Evolutionary conservation across 2,888 invertebrate species (phyloP), one percentile per base, ranked within the genome.

Genomic region (Cerastis rubricosa): DNA sequence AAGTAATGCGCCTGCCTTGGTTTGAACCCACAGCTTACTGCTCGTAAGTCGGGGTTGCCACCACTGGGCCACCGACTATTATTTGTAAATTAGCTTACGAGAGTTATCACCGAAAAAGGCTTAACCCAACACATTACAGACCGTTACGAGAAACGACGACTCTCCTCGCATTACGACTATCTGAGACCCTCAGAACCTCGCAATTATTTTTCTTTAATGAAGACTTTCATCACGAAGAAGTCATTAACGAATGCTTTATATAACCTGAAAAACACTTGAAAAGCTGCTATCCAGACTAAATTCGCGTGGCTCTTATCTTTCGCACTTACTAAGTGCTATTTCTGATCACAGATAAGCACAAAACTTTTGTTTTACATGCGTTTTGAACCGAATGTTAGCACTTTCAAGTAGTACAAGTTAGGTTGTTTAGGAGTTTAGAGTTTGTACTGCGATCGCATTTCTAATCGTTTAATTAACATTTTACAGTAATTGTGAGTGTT

Each of bases 241-340:
- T 59, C 40, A 6, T 63, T 74, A 65, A 54, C 81, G 63, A 73
- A 49, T 11, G 72, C 81, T 77, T 78, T 82, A 79, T 80, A 84
- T 74, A 59, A 81, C 69, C 54, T n/a, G 0, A 66, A 80, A 71
- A 74, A 47, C 51, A 84, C 80, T 80, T 80, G 68, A 61, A 29
- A 29, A 68, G 35, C 47, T 83, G 51, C 63, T 59, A 14, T 75
- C 74, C 75, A 69, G 75, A 29, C 71, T 70, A 76, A 81, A 80
- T 84, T 87, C 81, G 86, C 85, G 89, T 78, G 78, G 74, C n/a
- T 71, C 72, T 86, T 87, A 88, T 88, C 88, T 66, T 74, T 51
- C 45, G 75, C 73, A 87, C 82, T 84, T 75, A 64, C 19, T 67
- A 85, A 86, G 88, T 81, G n/a, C 66, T 80, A 49, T 64, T 82